Base-by-base conservation (phyloP, 2,888 invertebrate genomes). In the Machimus rusticus region DNA sequence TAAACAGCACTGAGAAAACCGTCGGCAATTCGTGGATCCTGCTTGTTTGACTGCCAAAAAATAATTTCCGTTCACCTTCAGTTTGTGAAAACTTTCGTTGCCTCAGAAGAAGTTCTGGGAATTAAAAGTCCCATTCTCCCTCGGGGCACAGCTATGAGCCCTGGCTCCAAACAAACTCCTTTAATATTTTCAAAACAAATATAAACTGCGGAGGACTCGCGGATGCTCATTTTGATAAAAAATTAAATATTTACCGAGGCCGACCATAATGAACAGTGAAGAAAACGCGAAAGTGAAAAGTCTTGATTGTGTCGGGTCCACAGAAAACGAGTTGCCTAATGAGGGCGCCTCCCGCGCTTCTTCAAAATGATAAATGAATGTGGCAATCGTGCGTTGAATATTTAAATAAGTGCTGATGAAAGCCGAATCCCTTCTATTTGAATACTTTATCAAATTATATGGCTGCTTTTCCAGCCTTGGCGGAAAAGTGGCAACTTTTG, bases 381-480 rank as follows among this genome's bases (percentile, higher is more conserved):
- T 78, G 23, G 46, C 34, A 43, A 43, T 39, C 78, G 78, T 78
- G 78, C 39, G 43, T 78, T 78, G 78, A 78, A 78, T 78, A 78
- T 78, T 78, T 78, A 43, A 39, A 78, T 39, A 78, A 78, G 43
- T 43, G 14, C 78, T 78, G 78, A 78, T 39, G 78, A 78, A 43
- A 78, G 43, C 78, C 23, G 5, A 19, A 43, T 78, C 78, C 43
- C 43, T 37, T 39, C 39, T 66, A 66, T 66, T 66, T 37, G 43
- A 78, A 43, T 43, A 78, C 78, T 78, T 78, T 43, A 78, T 78
- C 37, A 78, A 78, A 39, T 78, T 78, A 37, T 43, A 43, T 9
- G 78, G 78, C 19, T 43, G 39, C n/a, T 46, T 46, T 46, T 43
- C 14, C 16, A 78, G 4, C 46, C 43, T 9, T 43, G 19, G 39